Base-by-base conservation (phyloP, 2,888 invertebrate genomes). In the Orthonevra nobilis region DNA sequence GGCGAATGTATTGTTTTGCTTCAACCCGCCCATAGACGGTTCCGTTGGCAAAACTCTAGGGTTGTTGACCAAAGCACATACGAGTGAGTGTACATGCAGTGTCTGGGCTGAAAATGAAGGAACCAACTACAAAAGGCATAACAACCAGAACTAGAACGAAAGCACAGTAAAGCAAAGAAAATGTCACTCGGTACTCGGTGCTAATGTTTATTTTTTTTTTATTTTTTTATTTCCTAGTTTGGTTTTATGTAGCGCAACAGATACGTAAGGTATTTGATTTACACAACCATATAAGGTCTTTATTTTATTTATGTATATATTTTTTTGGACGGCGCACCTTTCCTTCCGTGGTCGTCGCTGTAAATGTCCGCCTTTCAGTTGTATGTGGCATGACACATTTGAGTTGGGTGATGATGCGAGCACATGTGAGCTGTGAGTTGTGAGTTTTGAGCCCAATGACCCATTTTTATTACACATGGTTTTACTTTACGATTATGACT, bases 401-500 rank as follows among this genome's bases (percentile, higher is more conserved):
- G 14, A 52, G 42, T 64, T 26, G 36, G 69, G 48, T 38, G 63
- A 56, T 64, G 68, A 69, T 63, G 69, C 56, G 60, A 46, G 64
- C 42, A 50, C 48, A 34, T 7, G 9, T 15, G 14, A 38, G n/a
- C n/a, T n/a, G n/a, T n/a, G n/a, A n/a, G n/a, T n/a, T n/a, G n/a
- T n/a, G n/a, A n/a, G n/a, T n/a, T n/a, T n/a, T n/a, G 28, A 44
- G 40, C 54, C 38, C 63, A 56, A 72, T 77, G 70, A 66, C 70
- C 64, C 44, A 77, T 34, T 63, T 61, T 56, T 42, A 30, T 60
- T 54, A 34, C 40, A 68, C 26, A 74, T 40, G 3, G 19, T 12
- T 36, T 52, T 28, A 56, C 48, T 60, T 61, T 58, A 38, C 15
- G 46, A 28, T 38, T 68, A 48, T 44, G 38, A 46, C 30, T 26